Evolutionary conservation across 2,888 invertebrate species (phyloP).

Genomic region (Andrena marginata): DNA sequence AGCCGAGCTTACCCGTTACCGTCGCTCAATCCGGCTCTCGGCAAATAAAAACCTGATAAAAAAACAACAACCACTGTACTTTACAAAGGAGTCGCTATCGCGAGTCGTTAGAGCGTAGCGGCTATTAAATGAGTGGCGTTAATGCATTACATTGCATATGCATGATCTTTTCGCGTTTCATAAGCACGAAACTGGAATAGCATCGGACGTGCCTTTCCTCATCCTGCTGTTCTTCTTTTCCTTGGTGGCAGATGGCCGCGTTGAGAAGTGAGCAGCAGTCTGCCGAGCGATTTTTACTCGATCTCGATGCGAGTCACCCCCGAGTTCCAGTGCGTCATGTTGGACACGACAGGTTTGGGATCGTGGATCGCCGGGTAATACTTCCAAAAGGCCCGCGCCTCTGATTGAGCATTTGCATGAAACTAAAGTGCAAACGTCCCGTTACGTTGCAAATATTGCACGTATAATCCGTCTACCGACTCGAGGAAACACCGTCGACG

Average conservation of each 20-base stretch:
- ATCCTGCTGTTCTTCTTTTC: neutral
- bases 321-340: neutral
- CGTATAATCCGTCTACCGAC: neutral
- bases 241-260: neutral
- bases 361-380: too few relatives aligned
- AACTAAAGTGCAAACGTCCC: too few relatives aligned
- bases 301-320: neutral
- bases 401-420: too few relatives aligned
- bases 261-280: slow-evolving; percentile 1
- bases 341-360: neutral
- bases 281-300: neutral
- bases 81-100: slow-evolving; percentile 46
- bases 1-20: slow-evolving; percentile 5
- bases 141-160: slow-evolving; percentile 68
- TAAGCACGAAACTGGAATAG: slow-evolving; percentile 42
- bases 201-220: slow-evolving; percentile 40
- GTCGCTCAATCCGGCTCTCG: neutral
- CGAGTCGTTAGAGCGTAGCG: slow-evolving; percentile 37
- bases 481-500: neutral
- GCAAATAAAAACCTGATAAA: slow-evolving; percentile 44
- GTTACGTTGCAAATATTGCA: too few relatives aligned
- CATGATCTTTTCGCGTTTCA: slow-evolving; percentile 52
- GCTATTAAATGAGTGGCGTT: slow-evolving; percentile 61
- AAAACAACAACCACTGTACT: slow-evolving; percentile 14
- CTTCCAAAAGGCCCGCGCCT: too few relatives aligned